phyloP scores from a whole-genome alignment of 2,113 vertebrate genomes.

The Trichechus manatus region DNA sequence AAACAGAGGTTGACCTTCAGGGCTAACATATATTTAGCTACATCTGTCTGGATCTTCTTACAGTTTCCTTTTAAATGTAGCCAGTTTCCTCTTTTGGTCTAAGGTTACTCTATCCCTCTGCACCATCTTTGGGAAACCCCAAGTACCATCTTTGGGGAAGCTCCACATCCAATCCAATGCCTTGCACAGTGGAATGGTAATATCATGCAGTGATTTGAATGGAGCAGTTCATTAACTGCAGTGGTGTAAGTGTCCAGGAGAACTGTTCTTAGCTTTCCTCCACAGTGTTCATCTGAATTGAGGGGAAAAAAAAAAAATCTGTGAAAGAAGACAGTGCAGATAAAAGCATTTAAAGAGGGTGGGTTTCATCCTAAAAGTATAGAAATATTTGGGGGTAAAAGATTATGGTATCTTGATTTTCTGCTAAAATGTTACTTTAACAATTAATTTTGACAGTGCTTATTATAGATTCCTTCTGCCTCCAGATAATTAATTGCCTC shows the following conservation, averaged over 20 bases:
- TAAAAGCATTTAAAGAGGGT: background rate
- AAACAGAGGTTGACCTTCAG: conserved; percentile 23
- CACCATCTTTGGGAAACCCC: background rate
- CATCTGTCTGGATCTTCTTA: background rate
- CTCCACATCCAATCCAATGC: background rate
- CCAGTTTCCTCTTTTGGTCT: background rate
- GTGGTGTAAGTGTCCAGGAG: background rate
- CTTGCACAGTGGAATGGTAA: background rate
- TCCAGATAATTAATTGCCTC: conserved; percentile 52
- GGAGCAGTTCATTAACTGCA: background rate
- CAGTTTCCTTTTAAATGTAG: background rate
- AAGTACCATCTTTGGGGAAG: background rate
- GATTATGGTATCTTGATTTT: conserved; percentile 11
- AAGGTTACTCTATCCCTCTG: background rate
- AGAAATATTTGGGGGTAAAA: background rate
- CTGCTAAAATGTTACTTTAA: conserved; percentile 16
- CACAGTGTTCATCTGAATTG: background rate
- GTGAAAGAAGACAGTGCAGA: background rate
- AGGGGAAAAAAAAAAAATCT: background rate
- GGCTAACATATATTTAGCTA: background rate
- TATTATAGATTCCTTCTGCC: conserved; percentile 18
- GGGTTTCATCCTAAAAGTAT: background rate
- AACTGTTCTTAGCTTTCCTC: conserved; percentile 9
- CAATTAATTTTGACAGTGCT: background rate
- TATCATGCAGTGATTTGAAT: background rate